phyloP scores from a whole-genome alignment of 2,113 vertebrate species.

The Cettia cetti region DNA sequence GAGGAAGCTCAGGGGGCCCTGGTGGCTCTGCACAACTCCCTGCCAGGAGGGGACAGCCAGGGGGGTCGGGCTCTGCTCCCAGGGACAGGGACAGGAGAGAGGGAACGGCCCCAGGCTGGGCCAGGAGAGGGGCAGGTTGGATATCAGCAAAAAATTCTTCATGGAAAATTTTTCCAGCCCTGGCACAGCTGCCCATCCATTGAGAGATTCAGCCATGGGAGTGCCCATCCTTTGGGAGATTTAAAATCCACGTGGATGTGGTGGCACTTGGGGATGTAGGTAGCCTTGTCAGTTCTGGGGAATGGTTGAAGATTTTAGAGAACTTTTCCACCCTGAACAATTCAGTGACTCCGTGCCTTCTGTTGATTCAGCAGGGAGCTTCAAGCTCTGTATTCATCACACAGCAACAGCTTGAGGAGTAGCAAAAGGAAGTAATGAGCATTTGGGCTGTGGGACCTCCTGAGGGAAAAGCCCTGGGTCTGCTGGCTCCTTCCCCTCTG shows the following conservation, averaged over 20 bases:
- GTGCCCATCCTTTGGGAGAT: background rate
- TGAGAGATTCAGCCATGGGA: no score
- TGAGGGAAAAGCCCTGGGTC: background rate
- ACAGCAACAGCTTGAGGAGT: background rate
- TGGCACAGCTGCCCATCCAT: background rate
- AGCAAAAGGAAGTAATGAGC: background rate
- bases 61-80: background rate
- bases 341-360: rapidly evolving
- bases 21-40: background rate
- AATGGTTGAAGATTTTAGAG: background rate
- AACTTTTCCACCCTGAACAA: background rate
- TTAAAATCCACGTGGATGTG: background rate
- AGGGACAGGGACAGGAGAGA: background rate
- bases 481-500: background rate
- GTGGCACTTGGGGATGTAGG: no score
- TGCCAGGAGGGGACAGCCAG: background rate
- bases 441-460: background rate
- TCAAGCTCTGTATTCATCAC: background rate
- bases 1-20: background rate
- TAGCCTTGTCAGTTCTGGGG: background rate
- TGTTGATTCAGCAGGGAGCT: rapidly evolving
- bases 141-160: rapidly evolving
- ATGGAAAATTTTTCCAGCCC: rapidly evolving
- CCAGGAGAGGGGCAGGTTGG: rapidly evolving
- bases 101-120: background rate